Conservation (phyloP, 2,888 invertebrate species). For the Periphyllus acericola region DNA sequence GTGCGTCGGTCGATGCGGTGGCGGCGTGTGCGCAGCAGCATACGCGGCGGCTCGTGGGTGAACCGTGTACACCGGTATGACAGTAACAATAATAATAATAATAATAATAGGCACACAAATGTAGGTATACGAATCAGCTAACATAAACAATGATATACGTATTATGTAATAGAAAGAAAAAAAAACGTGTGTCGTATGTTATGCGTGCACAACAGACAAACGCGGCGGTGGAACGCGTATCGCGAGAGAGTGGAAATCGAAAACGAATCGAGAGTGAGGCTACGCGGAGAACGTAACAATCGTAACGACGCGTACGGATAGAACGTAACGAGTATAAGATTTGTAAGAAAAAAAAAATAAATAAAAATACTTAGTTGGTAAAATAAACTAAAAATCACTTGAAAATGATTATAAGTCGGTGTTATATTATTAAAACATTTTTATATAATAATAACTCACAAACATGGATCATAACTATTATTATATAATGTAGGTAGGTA, state of each 20-base stretch:
- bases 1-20: no score
- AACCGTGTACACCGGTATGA: neutral
- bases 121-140: no score
- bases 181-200: no score
- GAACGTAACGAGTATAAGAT: neutral
- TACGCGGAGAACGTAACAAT: neutral
- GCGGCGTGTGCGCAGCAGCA: no score
- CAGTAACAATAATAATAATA: neutral
- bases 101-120: neutral
- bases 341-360: neutral
- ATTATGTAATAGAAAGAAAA: no score
- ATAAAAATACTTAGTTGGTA: slow-evolving; percentile 43
- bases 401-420: neutral
- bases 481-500: no score
- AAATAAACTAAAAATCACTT: slow-evolving; percentile 21
- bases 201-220: no score
- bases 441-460: slow-evolving; percentile 35
- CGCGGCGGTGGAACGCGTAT: no score
- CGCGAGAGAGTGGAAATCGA: no score
- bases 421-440: neutral
- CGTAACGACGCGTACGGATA: neutral
- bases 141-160: no score
- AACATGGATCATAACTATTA: neutral
- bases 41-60: no score
- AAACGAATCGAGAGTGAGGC: no score